phyloP scores from a whole-genome alignment of 2,888 invertebrate species.

The Stegophylla sp. region DNA sequence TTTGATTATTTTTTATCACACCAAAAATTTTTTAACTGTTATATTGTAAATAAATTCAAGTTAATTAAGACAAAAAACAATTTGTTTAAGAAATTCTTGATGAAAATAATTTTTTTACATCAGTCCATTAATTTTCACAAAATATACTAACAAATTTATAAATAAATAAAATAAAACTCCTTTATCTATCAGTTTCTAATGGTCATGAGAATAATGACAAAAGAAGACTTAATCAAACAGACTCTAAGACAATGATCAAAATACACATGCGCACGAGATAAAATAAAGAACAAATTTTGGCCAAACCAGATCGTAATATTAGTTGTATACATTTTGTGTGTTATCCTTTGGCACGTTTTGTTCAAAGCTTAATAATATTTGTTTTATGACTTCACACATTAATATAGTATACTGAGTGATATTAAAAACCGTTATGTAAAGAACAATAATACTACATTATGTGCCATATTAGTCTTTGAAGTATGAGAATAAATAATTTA shows the following conservation, averaged over 20 bases:
- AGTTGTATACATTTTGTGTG: slow-evolving; percentile 53
- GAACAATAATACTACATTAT: slow-evolving; percentile 3
- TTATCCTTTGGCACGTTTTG: slow-evolving; percentile 57
- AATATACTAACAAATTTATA: slow-evolving; percentile 18
- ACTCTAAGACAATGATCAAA: slow-evolving; percentile 47
- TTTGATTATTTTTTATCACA: too few species aligned
- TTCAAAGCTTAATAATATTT: slow-evolving; percentile 39
- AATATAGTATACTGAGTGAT: neutral
- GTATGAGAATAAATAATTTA: neutral
- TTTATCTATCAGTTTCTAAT: neutral
- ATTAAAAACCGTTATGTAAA: slow-evolving; percentile 10
- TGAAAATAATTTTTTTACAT: slow-evolving; percentile 23
- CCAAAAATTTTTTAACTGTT: neutral
- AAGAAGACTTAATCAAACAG: slow-evolving; percentile 29
- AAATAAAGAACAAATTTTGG: slow-evolving; percentile 54
- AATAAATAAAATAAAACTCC: neutral
- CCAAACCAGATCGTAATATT: slow-evolving; percentile 51
- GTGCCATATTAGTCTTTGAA: neutral
- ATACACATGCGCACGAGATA: slow-evolving; percentile 41
- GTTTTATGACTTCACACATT: slow-evolving; percentile 25
- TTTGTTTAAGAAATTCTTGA: slow-evolving; percentile 7
- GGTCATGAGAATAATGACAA: too few species aligned
- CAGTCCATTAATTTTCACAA: slow-evolving; percentile 37
- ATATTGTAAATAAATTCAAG: slow-evolving; percentile 9
- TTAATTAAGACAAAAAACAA: neutral